Base-by-base conservation (phyloP, 2,888 invertebrate genomes). In the Hirtodrosophila cameraria region DNA sequence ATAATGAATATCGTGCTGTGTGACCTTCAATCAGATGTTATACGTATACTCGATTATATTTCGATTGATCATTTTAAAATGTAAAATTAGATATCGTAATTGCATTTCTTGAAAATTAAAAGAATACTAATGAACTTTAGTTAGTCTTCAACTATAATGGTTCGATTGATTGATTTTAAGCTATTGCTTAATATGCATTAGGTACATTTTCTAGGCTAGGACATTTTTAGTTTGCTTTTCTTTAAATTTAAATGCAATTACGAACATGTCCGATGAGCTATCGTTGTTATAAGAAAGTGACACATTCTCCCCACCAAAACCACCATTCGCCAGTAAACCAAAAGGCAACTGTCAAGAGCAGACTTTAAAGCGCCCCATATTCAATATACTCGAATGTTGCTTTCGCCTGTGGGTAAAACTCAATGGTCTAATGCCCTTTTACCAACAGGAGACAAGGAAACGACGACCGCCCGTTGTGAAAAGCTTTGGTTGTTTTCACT, bases 171-270 rank as follows among this genome's bases (percentile, higher is more conserved):
- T 57, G 13, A n/a, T 23, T 45, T 30, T 18, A 6, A 18, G 11
- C 15, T 7, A 36, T 30, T 38, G 1, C 9, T n/a, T 23, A 39
- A 27, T 13, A 31, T 11, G 38, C 25, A 33, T 23, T 43, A 9
- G 11, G 30, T 30, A 11, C 30, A 36, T 31, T 28, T 6, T 9
- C 13, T 49, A 25, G 41, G 20, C 25, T 42, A 31, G 38, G 31
- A 52, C 35, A 64, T 43, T 33, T 57, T 60, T 45, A 61, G 55
- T 53, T 61, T 46, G 55, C 7, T 53, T 52, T 67, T 57, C 69
- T 61, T 74, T 48, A 57, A 68, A 55, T 60, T 73, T 48, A 66
- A 66, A 73, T 73, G 55, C 60, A 73, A 73, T 73, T 73, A 60
- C 68, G 38, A 50, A 41, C 15, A 23, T 33, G 13, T 20, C 23